These are phyloP conservation scores for Eulithis testata DNA, from an alignment of 2,888 invertebrate genomes.

Conservation along the genomic window DNA sequence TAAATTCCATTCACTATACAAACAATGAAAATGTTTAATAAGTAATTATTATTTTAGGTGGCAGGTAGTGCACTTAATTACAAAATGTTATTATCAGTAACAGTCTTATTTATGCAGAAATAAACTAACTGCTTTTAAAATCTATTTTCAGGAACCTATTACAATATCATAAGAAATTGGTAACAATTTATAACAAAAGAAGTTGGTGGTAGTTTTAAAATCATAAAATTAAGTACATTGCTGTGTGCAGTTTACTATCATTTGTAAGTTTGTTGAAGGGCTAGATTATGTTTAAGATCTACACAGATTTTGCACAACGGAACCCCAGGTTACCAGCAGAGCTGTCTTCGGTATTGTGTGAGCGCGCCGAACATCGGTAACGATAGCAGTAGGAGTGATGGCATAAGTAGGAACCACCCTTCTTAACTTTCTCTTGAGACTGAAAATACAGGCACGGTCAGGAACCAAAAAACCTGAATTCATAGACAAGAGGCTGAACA, in stretches of 20 bases:
- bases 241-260: too few species aligned
- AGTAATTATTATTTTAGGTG: conserved; percentile 1
- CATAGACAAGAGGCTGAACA: too few species aligned
- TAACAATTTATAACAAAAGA: conserved; percentile 11
- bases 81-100: not conserved
- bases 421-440: conserved; percentile 93
- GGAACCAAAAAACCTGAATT: too few species aligned
- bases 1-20: conserved; percentile 11
- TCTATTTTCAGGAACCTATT: conserved; percentile 23
- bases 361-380: conserved; percentile 96
- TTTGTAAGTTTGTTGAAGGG: not conserved
- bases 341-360: conserved; percentile 97
- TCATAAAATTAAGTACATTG: conserved; percentile 31
- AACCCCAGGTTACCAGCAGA: conserved; percentile 97
- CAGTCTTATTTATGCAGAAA: conserved; percentile 14
- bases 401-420: conserved; percentile 98
- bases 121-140: not conserved
- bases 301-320: conserved; percentile 89
- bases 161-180: not conserved
- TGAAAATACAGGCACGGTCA: conserved; percentile 52
- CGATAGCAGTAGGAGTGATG: conserved; percentile 96
- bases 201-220: conserved; percentile 13
- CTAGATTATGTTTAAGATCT: conserved; percentile 9
- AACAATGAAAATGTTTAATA: not conserved
- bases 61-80: conserved; percentile 7